These are phyloP conservation scores for Bombus ignitus DNA, from an alignment of 1,140 invertebrate species.

Conservation along the genomic window DNA sequence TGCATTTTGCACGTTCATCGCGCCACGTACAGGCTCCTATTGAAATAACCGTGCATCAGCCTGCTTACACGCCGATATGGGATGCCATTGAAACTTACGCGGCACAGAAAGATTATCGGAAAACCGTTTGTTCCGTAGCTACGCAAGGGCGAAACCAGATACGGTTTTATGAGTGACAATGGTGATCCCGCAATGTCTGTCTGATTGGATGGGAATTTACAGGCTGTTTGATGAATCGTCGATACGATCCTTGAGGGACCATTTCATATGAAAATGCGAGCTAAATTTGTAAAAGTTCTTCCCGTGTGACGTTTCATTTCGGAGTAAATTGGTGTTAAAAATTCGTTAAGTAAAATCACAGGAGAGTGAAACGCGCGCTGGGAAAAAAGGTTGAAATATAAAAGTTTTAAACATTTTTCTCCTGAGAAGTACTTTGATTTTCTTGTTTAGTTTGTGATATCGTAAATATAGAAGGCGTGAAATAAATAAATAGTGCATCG, in stretches of 20 bases:
- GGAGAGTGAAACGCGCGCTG: too few species aligned
- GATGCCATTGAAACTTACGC: conserved; percentile 17
- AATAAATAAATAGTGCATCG: not conserved
- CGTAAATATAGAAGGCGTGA: not conserved
- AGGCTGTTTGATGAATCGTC: not conserved
- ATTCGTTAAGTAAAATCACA: not conserved
- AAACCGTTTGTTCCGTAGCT: conserved; percentile 12
- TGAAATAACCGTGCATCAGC: conserved; percentile 38
- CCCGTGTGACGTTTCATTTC: not conserved
- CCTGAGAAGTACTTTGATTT: not conserved
- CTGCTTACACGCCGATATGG: conserved; percentile 20
- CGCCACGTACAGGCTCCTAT: conserved; percentile 6
- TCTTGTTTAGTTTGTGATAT: not conserved
- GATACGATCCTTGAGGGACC: not conserved
- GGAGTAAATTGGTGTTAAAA: not conserved
- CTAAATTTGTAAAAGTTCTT: too few species aligned
- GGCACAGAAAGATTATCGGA: conserved; percentile 40
- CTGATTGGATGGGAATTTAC: not conserved
- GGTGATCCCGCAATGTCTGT: not conserved
- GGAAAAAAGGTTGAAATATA: too few species aligned
- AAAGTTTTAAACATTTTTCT: too few species aligned
- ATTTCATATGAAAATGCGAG: not conserved
- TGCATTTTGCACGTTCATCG: conserved; percentile 32
- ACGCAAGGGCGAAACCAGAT: not conserved
- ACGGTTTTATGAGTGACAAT: not conserved